Base-by-base conservation (phyloP, 1,140 invertebrate genomes). In the Drosophila baimaii region DNA sequence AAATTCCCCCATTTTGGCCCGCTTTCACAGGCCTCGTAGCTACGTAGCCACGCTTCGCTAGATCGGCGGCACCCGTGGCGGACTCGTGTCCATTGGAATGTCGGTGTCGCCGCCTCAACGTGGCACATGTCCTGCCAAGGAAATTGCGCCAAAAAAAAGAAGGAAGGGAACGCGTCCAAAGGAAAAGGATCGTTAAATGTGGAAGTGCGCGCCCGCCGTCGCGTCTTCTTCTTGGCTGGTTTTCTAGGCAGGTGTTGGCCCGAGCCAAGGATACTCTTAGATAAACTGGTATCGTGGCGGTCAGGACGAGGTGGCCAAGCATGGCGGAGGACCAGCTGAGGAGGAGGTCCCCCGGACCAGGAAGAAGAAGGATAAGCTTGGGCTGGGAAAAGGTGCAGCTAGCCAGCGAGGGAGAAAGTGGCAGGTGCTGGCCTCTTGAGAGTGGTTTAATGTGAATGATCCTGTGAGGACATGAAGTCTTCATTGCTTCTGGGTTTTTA, bases 201-300 rank as follows among this genome's bases (percentile, higher is more conserved):
- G 61, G 57, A 81, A 77, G 64, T 52, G 63, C 72, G 77, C 86
- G 77, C 65, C 80, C 69, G 83, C 72, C 58, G 56, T 79, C 66
- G 51, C 64, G 77, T 89, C 79, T 88, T 77, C 76, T 77, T 84
- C 62, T 79, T 75, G 19, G 25, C 19, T 43, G 66, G 62, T 88
- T 83, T 77, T 81, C 83, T 88, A 86, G 83, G 84, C 83, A 86
- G 83, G 83, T 86, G 83, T 84, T 84, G 81, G 57, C 59, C 59
- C 81, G 69, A 25, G 78, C 46, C 76, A 57, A 71, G 56, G 69
- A 71, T 71, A 54, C 44, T 54, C 31, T 35, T 70, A 77, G 75
- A 89, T 63, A 83, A 86, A 83, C 83, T 79, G 84, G 66, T 82
- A 79, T 88, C 82, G 63, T 64, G 69, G 82, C 75, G 61, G 69